Conservation (phyloP, 2,888 invertebrate genomes). For the Ethmia dodecea region DNA sequence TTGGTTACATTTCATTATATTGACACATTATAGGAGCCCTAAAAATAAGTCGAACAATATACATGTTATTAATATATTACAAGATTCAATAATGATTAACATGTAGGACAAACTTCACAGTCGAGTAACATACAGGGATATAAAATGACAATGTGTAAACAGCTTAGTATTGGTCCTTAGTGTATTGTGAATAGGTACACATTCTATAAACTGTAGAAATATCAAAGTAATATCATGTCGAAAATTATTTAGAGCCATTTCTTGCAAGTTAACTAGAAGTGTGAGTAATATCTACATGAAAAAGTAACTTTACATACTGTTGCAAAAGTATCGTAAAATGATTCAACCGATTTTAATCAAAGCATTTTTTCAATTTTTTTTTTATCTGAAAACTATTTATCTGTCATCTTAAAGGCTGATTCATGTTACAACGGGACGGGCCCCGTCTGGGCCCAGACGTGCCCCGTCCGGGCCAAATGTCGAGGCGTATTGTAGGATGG, state of each 20-base stretch:
- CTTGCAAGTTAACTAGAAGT: too few species aligned
- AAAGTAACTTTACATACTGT: too few species aligned
- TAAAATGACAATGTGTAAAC: conserved; percentile 48
- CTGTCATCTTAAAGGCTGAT: too few species aligned
- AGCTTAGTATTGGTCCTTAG: conserved; percentile 61
- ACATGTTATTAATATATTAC: conserved; percentile 66
- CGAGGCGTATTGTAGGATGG: too few species aligned
- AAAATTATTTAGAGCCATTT: conserved; percentile 15
- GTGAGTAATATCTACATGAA: too few species aligned
- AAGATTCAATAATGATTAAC: conserved; percentile 56
- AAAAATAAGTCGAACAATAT: conserved; percentile 71
- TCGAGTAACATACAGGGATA: conserved; percentile 47
- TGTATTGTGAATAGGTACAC: conserved; percentile 25
- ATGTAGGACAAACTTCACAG: conserved; percentile 44
- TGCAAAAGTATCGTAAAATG: too few species aligned
- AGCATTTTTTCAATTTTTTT: too few species aligned
- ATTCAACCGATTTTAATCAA: too few species aligned
- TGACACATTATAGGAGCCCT: conserved; percentile 67
- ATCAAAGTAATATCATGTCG: conserved; percentile 44
- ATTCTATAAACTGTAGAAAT: conserved; percentile 28
- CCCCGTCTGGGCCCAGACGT: too few species aligned
- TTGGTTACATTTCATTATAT: conserved; percentile 75
- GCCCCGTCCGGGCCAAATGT: too few species aligned
- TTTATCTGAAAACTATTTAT: too few species aligned
- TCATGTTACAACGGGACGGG: too few species aligned